Conservation (phyloP, 2,888 invertebrate species). For the Axea sp. region DNA sequence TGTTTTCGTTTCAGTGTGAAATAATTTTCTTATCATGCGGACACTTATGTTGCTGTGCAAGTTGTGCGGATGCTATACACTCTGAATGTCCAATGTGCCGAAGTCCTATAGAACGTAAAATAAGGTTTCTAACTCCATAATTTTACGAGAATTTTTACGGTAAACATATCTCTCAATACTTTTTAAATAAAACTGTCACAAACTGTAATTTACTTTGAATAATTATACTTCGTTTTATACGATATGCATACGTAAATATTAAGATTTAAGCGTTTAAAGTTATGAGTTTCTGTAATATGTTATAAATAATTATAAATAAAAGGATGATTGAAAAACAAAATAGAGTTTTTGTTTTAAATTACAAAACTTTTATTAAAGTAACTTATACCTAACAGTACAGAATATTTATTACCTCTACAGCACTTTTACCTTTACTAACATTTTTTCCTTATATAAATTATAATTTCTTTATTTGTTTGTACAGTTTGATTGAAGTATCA, state of each 20-base stretch:
- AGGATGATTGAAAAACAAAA: background rate
- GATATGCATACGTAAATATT: constrained; percentile 5
- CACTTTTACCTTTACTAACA: constrained; percentile 19
- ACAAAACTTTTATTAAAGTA: constrained; percentile 35
- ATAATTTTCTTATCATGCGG: constrained; percentile 93
- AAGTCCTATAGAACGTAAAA: constrained; percentile 84
- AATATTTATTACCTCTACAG: constrained; percentile 5
- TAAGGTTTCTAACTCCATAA: constrained; percentile 81
- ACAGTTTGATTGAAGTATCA: constrained; percentile 26
- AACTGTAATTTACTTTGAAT: constrained; percentile 13
- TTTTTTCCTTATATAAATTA: constrained; percentile 17
- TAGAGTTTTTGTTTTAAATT: constrained; percentile 4
- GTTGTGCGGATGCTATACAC: constrained; percentile 84
- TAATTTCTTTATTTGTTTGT: constrained; percentile 22
- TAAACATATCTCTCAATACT: constrained; percentile 20
- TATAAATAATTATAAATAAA: constrained; percentile 14
- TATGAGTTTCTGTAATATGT: constrained; percentile 7
- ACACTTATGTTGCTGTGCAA: constrained; percentile 90
- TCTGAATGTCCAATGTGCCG: constrained; percentile 90
- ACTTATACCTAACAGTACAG: constrained; percentile 29
- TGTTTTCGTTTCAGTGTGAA: constrained; percentile 83
- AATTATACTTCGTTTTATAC: constrained; percentile 45
- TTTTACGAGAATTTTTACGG: constrained; percentile 26
- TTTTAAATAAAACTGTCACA: constrained; percentile 40
- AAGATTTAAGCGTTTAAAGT: constrained; percentile 3